phyloP scores from a whole-genome alignment of 2,113 vertebrate species.

The Osmerus mordax region DNA sequence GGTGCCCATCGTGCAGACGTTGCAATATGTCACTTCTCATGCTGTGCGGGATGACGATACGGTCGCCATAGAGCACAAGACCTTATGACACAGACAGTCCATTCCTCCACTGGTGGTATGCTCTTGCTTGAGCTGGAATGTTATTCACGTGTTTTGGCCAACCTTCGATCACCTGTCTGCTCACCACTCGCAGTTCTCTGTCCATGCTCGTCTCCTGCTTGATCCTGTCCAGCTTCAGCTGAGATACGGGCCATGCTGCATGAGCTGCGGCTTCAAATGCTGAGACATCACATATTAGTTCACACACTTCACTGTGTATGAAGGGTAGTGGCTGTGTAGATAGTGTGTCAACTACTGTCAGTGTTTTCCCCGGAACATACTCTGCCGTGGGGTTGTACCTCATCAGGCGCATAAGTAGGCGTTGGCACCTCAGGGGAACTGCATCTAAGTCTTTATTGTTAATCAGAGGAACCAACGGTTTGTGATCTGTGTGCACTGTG shows the following conservation, averaged over 20 bases:
- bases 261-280: neutral
- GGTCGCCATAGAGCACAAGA: neutral
- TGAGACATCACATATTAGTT: slow-evolving; percentile 6
- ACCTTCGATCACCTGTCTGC: neutral
- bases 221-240: slow-evolving; percentile 1
- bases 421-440: slow-evolving; percentile 24
- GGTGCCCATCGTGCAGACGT: neutral
- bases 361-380: slow-evolving; percentile 10
- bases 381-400: too few relatives aligned
- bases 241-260: neutral
- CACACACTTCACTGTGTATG: neutral
- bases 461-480: slow-evolving; percentile 16
- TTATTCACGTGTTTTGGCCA: neutral
- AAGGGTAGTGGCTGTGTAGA: slow-evolving; percentile 6
- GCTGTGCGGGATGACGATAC: neutral
- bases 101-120: too few relatives aligned
- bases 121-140: neutral
- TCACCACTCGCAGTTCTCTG: slow-evolving; percentile 2
- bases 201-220: neutral
- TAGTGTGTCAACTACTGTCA: neutral
- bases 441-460: slow-evolving; percentile 17
- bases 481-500: slow-evolving; percentile 20
- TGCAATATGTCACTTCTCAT: neutral
- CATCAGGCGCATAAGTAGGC: slow-evolving; percentile 22
- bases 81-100: neutral